phyloP scores from a whole-genome alignment of 2,888 invertebrate species.

The Lepidonotus clava region DNA sequence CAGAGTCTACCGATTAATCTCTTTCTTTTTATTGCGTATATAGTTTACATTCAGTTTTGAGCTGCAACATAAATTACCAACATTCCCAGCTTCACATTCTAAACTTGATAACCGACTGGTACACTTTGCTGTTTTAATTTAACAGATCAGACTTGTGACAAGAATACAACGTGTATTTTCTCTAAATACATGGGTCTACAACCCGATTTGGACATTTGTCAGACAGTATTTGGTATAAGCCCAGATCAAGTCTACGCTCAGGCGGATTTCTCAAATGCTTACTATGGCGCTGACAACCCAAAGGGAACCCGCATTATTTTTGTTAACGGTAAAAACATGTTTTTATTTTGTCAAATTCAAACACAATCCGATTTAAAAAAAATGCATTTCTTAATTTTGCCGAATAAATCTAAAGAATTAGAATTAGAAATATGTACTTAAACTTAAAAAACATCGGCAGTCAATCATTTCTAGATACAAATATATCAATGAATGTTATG shows the following conservation, averaged over 20 bases:
- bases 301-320: conserved; percentile 69
- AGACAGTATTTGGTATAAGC: conserved; percentile 65
- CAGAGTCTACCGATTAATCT: too few relatives aligned
- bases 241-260: conserved; percentile 60
- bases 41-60: too few relatives aligned
- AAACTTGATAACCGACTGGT: too few relatives aligned
- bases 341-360: not conserved
- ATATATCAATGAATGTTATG: too few relatives aligned
- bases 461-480: too few relatives aligned
- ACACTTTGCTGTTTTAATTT: not conserved
- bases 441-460: too few relatives aligned
- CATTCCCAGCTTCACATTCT: too few relatives aligned
- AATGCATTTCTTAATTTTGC: too few relatives aligned
- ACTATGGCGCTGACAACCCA: conserved; percentile 70
- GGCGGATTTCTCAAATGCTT: conserved; percentile 69
- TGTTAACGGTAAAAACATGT: conserved; percentile 68
- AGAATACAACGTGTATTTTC: conserved; percentile 66
- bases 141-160: conserved; percentile 71
- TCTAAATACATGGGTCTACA: conserved; percentile 66
- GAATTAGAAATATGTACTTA: too few relatives aligned
- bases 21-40: too few relatives aligned
- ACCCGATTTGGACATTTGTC: conserved; percentile 68
- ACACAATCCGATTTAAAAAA: not conserved
- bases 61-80: too few relatives aligned
- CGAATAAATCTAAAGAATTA: too few relatives aligned